phyloP scores from a whole-genome alignment of 1,140 invertebrate genomes.

The Drosophila ogumai region DNA sequence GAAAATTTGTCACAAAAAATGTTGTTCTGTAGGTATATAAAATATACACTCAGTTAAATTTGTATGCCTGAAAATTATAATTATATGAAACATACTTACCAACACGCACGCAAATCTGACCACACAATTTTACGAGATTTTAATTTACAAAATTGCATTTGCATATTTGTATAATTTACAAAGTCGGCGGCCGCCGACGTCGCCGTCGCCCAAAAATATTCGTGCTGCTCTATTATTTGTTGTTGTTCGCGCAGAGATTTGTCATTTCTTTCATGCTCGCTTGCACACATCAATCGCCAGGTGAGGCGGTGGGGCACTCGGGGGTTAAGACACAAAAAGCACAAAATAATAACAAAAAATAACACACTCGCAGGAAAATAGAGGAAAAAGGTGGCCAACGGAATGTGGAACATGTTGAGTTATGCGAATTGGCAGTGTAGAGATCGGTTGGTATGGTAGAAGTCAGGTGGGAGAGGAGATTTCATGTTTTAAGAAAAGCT shows the following conservation, averaged over 20 bases:
- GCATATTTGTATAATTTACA: conserved; percentile 67
- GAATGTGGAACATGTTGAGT: conserved; percentile 65
- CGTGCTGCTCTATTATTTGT: conserved; percentile 41
- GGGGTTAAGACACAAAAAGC: conserved; percentile 15
- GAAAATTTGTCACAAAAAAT: background rate
- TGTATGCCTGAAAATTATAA: conserved; percentile 11
- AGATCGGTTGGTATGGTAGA: background rate
- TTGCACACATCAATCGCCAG: conserved; percentile 81
- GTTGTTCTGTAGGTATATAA: background rate
- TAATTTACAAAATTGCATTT: conserved; percentile 61
- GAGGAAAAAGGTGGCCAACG: conserved; percentile 26
- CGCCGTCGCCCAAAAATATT: conserved; percentile 54
- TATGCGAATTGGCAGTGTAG: conserved; percentile 22
- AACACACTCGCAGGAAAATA: conserved; percentile 7
- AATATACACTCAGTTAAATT: conserved; percentile 6
- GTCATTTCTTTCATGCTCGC: conserved; percentile 82
- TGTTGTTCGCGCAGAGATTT: conserved; percentile 58
- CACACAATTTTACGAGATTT: conserved; percentile 42
- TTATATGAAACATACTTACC: conserved; percentile 15
- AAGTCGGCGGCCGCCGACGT: conserved; percentile 38
- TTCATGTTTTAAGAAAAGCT: too few relatives aligned
- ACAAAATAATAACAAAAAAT: conserved; percentile 26
- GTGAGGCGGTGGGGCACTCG: conserved; percentile 45
- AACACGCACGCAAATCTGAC: conserved; percentile 3
- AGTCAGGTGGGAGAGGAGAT: background rate